Conservation (phyloP, 2,113 vertebrate species). For the Geococcyx californianus region DNA sequence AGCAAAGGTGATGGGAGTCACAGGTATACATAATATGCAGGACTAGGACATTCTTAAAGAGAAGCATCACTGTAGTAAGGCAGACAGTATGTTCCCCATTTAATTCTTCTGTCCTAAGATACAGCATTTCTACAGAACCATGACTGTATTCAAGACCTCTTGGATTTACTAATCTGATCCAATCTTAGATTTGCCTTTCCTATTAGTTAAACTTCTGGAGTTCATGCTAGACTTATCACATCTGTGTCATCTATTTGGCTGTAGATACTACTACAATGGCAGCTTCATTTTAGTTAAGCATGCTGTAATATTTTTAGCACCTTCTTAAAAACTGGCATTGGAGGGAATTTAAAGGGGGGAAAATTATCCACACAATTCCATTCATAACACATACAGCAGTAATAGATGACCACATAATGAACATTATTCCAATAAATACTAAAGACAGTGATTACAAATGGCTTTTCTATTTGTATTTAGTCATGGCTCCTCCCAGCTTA, state of each 20-base stretch:
- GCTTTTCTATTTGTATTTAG: background rate
- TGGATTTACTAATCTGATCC: background rate
- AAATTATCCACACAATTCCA: background rate
- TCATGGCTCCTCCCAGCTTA: background rate
- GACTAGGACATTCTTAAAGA: background rate
- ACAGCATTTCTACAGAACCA: background rate
- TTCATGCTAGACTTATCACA: background rate
- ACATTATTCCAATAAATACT: background rate
- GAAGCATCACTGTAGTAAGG: background rate
- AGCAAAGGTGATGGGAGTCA: background rate
- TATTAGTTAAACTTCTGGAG: background rate
- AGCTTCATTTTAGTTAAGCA: background rate
- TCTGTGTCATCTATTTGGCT: background rate
- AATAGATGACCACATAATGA: background rate
- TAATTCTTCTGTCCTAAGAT: background rate
- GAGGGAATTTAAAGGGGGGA: background rate
- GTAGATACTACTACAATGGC: fast-evolving
- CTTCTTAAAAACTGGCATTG: background rate
- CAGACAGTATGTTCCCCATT: background rate
- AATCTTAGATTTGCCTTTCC: background rate
- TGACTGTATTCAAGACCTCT: background rate
- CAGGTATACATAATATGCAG: fast-evolving
- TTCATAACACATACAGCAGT: background rate
- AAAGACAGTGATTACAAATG: background rate
- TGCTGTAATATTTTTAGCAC: background rate